phyloP scores from a whole-genome alignment of 2,888 invertebrate genomes.

The Oscheius sp. region DNA sequence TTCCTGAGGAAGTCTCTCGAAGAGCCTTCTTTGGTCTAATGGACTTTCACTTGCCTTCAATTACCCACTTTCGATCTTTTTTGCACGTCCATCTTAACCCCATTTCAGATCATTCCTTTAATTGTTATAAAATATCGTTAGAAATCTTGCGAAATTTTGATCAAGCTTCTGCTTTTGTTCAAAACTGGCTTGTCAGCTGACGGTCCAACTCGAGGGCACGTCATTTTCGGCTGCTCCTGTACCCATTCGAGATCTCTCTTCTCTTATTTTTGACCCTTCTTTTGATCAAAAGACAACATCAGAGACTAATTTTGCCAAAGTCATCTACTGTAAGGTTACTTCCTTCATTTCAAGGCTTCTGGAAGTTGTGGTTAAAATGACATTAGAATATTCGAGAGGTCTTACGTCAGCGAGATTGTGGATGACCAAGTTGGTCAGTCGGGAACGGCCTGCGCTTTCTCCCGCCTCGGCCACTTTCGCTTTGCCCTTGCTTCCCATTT shows the following conservation, averaged over 20 bases:
- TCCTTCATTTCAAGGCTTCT: too few relatives aligned
- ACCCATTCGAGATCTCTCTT: neutral
- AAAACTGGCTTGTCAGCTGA: too few relatives aligned
- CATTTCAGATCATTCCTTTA: neutral
- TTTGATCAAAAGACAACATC: neutral
- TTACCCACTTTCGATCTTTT: conserved; percentile 8
- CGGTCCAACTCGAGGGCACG: too few relatives aligned
- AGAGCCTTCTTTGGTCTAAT: conserved; percentile 9
- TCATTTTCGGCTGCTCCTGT: too few relatives aligned
- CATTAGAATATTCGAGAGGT: too few relatives aligned
- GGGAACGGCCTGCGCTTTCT: conserved; percentile 12
- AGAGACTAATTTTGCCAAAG: too few relatives aligned
- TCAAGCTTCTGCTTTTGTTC: too few relatives aligned
- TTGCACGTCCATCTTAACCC: neutral
- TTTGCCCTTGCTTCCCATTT: conserved; percentile 12
- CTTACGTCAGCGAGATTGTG: conserved; percentile 1
- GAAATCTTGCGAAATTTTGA: too few relatives aligned
- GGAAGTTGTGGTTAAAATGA: neutral
- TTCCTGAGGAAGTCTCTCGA: neutral
- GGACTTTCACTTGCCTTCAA: conserved; percentile 12
- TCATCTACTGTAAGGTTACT: too few relatives aligned
- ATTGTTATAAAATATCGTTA: neutral
- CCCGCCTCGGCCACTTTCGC: conserved; percentile 10
- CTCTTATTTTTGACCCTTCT: neutral
- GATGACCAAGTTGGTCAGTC: neutral